Evolutionary conservation across 2,797 vertebrate genomes (phyloP), one percentile per base, ranked within the genome.

Genomic region (Cyprinella venusta): DNA sequence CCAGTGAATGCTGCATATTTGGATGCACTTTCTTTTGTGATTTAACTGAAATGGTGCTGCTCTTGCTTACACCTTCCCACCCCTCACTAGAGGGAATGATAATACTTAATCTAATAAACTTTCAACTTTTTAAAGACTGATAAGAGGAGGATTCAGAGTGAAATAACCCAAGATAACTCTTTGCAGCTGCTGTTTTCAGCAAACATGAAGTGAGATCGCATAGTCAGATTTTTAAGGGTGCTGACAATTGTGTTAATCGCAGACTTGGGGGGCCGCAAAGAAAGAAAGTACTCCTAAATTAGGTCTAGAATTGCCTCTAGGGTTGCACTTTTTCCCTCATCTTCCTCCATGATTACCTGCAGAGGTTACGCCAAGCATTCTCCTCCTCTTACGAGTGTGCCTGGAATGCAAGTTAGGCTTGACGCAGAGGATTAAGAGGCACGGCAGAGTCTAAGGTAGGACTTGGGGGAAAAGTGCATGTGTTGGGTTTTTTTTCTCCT

Each of bases 321-420:
- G 40, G 65, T 30, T 78, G 52, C 76, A 80, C 67, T 83, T 76
- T 19, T 69, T 42, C 24, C 75, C 36, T 72, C 48, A 56, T 77
- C 59, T 70, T 70, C 68, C 74, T 70, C 56, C 48, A 42, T 56
- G 56, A 82, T 82, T 85, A 85, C 80, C 84, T 79, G 74, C 80
- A 78, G 80, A 85, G 84, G 84, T 82, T 82, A 79, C 16, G 30
- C 38, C 48, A 50, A 56, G 89, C 90, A 93, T 93, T 93, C 91
- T 86, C 89, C 90, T 90, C 91, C 90, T 72, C 85, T 90, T 87
- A 90, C 89, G 91, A 92, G 91, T 93, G 90, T 92, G 84, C 76
- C 67, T 72, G 48, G 84, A 82, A 74, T 82, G 50, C 79, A 81
- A 81, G 81, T 78, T 69, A 79, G 75, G 76, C 50, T 79, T 78